Conservation (phyloP, 2,888 invertebrate genomes). For the Pseudoips prasinana region DNA sequence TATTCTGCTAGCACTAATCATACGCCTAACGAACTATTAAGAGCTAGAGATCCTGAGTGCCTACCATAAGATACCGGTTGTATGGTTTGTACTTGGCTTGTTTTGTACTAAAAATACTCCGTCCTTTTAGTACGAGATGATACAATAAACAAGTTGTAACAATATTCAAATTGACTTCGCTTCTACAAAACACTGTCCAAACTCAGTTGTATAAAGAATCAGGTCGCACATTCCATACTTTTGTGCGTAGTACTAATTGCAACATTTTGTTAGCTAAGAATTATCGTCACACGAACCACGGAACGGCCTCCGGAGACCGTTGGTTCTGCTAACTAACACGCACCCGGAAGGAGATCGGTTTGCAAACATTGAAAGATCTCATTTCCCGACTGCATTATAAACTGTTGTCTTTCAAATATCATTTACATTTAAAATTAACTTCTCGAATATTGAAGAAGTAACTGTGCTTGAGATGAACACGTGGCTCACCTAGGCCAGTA, state of each 20-base stretch:
- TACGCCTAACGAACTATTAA: conserved; percentile 49
- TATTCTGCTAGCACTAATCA: conserved; percentile 41
- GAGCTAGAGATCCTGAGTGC: conserved; percentile 6
- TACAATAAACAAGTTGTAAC: no score
- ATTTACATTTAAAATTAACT: conserved; percentile 74
- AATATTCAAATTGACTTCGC: no score
- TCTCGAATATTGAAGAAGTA: conserved; percentile 74
- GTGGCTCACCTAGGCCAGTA: conserved; percentile 70
- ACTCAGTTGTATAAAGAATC: no score
- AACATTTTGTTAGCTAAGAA: conserved; percentile 18
- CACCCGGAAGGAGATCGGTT: conserved; percentile 35
- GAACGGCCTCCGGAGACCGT: conserved; percentile 21
- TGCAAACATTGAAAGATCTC: conserved; percentile 45
- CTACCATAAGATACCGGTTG: no score
- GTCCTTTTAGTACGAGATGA: no score
- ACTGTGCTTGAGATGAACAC: conserved; percentile 69
- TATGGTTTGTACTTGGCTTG: no score
- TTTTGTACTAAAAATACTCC: no score
- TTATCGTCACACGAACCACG: conserved; percentile 22
- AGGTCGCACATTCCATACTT: background rate
- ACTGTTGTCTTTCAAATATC: conserved; percentile 66
- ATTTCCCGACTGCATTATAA: conserved; percentile 49
- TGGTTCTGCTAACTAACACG: conserved; percentile 25
- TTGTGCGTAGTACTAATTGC: conserved; percentile 9
- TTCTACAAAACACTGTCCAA: no score